These are phyloP conservation scores for Hartigia nigra DNA, from an alignment of 2,888 invertebrate genomes.

Conservation along the genomic window DNA sequence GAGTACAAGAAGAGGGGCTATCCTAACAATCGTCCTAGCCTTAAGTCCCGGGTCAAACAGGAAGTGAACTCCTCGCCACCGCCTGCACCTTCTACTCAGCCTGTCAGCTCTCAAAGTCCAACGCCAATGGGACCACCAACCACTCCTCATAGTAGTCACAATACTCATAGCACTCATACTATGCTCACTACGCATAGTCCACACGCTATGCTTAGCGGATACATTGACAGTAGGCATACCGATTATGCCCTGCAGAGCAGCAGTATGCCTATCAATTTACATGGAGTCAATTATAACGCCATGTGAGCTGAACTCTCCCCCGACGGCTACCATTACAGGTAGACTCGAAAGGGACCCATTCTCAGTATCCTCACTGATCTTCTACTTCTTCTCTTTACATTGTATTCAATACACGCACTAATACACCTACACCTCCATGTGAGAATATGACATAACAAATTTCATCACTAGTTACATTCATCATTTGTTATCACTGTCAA, in stretches of 20 bases:
- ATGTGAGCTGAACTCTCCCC: conserved; percentile 69
- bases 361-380: background rate
- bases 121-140: conserved; percentile 55
- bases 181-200: conserved; percentile 76
- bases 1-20: conserved; percentile 88
- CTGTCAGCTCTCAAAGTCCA: conserved; percentile 67
- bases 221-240: conserved; percentile 77
- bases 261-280: conserved; percentile 77
- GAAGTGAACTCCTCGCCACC: conserved; percentile 73
- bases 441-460: background rate
- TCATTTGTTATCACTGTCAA: background rate
- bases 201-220: conserved; percentile 73
- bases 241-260: conserved; percentile 75
- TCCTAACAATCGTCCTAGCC: conserved; percentile 82
- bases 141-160: conserved; percentile 53
- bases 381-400: conserved; percentile 5
- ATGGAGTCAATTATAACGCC: conserved; percentile 81
- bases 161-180: conserved; percentile 61
- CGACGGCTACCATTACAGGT: conserved; percentile 10
- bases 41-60: conserved; percentile 80
- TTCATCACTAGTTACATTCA: background rate
- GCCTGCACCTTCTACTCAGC: conserved; percentile 61
- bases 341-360: background rate
- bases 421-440: background rate
- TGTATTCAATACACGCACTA: background rate